Evolutionary conservation across 2,888 invertebrate genomes (phyloP), one percentile per base, ranked within the genome.

Genomic region (Drosophila incognita): DNA sequence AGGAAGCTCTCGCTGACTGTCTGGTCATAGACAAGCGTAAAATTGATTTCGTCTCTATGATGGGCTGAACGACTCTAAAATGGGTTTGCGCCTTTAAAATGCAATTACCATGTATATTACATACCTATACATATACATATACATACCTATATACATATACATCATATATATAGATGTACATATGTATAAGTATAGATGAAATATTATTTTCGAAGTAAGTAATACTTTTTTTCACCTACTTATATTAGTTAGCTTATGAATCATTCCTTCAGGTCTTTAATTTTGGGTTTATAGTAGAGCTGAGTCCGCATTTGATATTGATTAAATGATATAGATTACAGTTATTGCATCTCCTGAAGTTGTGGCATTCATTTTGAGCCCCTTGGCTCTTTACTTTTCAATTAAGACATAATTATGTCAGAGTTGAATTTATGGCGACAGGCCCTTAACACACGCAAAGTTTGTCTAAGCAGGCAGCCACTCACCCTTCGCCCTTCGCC

Each of bases 401-500:
- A 87, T 90, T 91, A 90, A 76, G 83, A 90, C 84, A 91, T 90
- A 92, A 92, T 92, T 92, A 91, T 92, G 91, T 86, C 92, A 90
- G 89, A 82, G 89, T 84, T 92, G 91, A 92, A 92, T 92, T 92
- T 92, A 92, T 92, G 78, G 91, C 64, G 81, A 77, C 69, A 69
- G 70, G 56, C 74, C 76, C 64, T 74, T 69, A 70, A 62, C 71
- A 69, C 88, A 88, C 86, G 90, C 81, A 82, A 89, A 83, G 78
- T 86, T 87, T 81, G 70, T 71, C 38, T 57, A 62, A 58, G 61
- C 49, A 61, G 46, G 48, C 71, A 60, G 57, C 59, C 60, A 59
- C 70, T 70, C 72, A 74, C 71, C 83, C 81, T 4, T 42, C 21
- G 0, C 13, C 21, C 13, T 7, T 21, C 5, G 27, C 0, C 27